phyloP scores from a whole-genome alignment of 2,888 invertebrate species.

The Hyles lineata region DNA sequence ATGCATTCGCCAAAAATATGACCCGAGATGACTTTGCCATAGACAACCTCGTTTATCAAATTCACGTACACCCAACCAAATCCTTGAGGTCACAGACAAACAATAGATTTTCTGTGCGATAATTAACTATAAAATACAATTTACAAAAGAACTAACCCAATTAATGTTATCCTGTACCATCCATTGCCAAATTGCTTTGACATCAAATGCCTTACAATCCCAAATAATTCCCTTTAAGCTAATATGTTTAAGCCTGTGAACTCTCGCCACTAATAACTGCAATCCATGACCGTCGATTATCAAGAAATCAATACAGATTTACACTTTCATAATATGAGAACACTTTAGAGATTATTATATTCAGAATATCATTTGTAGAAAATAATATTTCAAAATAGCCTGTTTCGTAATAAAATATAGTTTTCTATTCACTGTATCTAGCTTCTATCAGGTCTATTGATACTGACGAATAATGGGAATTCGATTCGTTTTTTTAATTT shows the following conservation, averaged over 20 bases:
- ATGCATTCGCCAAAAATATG: constrained; percentile 47
- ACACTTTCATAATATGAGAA: constrained; percentile 48
- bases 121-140: constrained; percentile 43
- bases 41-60: constrained; percentile 2
- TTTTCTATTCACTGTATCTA: constrained; percentile 55
- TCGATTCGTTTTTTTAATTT: constrained; percentile 38
- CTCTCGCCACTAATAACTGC: constrained; percentile 53
- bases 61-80: constrained; percentile 23
- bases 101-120: constrained; percentile 52
- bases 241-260: constrained; percentile 47
- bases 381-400: constrained; percentile 55
- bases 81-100: constrained; percentile 54
- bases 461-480: constrained; percentile 37
- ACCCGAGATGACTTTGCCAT: neutral
- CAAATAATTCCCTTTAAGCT: constrained; percentile 2
- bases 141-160: constrained; percentile 33
- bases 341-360: constrained; percentile 24
- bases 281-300: constrained; percentile 45
- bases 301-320: constrained; percentile 65
- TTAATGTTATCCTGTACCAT: constrained; percentile 36
- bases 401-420: constrained; percentile 55
- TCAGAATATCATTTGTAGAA: constrained; percentile 55
- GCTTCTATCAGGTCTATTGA: constrained; percentile 67
- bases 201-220: constrained; percentile 23
- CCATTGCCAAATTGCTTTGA: constrained; percentile 34